phyloP scores from a whole-genome alignment of 2,113 vertebrate genomes.

The Ceyx melanurus region DNA sequence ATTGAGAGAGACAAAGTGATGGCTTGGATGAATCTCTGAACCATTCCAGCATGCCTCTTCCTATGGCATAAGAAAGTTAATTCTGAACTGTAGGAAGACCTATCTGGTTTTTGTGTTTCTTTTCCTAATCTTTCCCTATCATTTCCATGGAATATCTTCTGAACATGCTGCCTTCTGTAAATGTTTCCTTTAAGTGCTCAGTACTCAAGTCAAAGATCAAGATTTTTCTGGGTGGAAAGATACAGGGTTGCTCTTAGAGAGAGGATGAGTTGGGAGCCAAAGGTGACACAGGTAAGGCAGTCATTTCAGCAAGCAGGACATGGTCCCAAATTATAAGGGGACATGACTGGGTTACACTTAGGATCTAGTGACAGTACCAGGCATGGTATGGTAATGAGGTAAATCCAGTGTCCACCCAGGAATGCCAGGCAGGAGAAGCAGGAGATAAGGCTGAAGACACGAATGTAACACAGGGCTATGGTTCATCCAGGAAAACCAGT shows the following conservation, averaged over 20 bases:
- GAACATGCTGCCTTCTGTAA: neutral
- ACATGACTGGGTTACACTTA: neutral
- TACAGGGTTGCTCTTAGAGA: neutral
- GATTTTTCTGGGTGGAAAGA: neutral
- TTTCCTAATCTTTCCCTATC: neutral
- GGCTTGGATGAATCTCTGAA: neutral
- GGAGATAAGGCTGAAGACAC: neutral
- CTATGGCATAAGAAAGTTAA: neutral
- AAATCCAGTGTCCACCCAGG: neutral
- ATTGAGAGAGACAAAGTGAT: neutral
- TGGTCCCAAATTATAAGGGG: neutral
- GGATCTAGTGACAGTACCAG: neutral
- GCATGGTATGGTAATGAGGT: neutral
- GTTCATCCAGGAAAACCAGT: neutral
- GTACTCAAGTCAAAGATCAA: neutral
- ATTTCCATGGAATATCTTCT: neutral
- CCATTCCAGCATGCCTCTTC: neutral
- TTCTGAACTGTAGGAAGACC: neutral
- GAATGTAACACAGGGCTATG: fast-evolving
- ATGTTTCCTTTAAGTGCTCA: neutral
- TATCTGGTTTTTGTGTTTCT: neutral
- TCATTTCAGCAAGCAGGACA: neutral
- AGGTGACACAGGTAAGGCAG: neutral
- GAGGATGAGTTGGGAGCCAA: neutral
- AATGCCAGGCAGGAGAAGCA: neutral